Evolutionary conservation across 2,888 invertebrate genomes (phyloP).

Genomic region (Nineta flava): DNA sequence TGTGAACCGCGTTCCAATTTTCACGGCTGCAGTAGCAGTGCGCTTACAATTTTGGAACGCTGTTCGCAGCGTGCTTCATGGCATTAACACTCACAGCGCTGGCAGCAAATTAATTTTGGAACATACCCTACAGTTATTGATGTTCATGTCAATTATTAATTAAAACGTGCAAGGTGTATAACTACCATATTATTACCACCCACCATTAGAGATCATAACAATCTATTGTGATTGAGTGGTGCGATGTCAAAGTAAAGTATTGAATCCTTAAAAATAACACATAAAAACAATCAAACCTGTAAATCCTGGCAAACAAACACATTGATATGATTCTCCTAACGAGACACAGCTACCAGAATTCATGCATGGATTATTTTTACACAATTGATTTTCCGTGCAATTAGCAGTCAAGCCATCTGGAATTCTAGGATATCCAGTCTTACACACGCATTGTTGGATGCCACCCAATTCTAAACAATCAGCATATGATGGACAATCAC

Average conservation of each 20-base stretch:
- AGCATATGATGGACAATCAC: constrained; percentile 44
- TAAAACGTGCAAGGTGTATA: not conserved
- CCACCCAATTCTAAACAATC: constrained; percentile 43
- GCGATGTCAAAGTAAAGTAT: too few species aligned
- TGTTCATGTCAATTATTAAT: not conserved
- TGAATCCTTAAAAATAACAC: not conserved
- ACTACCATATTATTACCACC: too few species aligned
- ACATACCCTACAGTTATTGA: too few species aligned
- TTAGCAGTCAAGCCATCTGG: constrained; percentile 15
- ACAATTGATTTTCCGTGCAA: constrained; percentile 33
- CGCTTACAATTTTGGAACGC: too few species aligned
- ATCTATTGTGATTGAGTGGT: too few species aligned
- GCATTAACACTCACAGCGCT: too few species aligned
- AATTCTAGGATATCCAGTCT: constrained; percentile 32
- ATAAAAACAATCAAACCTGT: constrained; percentile 32
- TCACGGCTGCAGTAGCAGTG: too few species aligned
- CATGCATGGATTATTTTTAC: constrained; percentile 53
- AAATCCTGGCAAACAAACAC: constrained; percentile 54
- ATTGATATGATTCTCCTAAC: constrained; percentile 42
- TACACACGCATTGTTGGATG: constrained; percentile 42
- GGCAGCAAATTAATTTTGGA: too few species aligned
- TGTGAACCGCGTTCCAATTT: too few species aligned
- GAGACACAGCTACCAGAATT: constrained; percentile 58
- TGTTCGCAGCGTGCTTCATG: too few species aligned
- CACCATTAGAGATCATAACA: too few species aligned